These are phyloP conservation scores for Amblyjoppa proteus DNA, from an alignment of 2,888 invertebrate genomes.

Conservation along the genomic window DNA sequence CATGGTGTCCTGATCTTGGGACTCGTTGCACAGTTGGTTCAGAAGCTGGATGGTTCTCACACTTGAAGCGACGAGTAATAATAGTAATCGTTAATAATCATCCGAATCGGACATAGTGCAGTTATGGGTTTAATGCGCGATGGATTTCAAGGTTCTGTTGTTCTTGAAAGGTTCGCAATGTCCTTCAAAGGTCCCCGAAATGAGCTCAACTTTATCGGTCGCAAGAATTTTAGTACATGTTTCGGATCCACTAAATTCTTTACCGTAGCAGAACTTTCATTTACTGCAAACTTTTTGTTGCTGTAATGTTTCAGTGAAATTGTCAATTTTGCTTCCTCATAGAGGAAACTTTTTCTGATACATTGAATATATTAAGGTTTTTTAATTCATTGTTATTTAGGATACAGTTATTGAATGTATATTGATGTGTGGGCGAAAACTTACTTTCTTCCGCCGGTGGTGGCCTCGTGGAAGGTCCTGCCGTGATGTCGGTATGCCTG, in stretches of 20 bases:
- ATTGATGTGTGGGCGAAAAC: not conserved
- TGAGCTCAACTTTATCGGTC: not conserved
- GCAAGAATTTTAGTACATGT: not conserved
- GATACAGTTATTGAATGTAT: not conserved
- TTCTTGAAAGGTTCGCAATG: not conserved
- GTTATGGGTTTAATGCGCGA: not conserved
- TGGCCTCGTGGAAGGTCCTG: constrained; percentile 71
- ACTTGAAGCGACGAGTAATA: constrained; percentile 76
- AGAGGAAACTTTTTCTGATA: not conserved
- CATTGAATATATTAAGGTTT: not conserved
- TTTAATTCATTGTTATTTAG: not conserved
- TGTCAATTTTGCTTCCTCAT: not conserved
- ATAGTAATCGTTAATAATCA: not conserved
- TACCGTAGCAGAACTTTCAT: not conserved
- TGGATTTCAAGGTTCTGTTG: not conserved
- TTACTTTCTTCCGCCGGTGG: constrained; percentile 70
- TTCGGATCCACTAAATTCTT: not conserved
- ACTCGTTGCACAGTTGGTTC: constrained; percentile 88
- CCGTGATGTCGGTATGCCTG: constrained; percentile 71
- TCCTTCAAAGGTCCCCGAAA: no score
- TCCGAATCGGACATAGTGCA: not conserved
- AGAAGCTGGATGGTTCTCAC: constrained; percentile 86
- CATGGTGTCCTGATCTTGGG: constrained; percentile 87
- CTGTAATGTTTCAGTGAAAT: not conserved
- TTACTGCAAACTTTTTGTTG: not conserved